Conservation (phyloP, 2,113 vertebrate species). For the Phainopepla nitens region DNA sequence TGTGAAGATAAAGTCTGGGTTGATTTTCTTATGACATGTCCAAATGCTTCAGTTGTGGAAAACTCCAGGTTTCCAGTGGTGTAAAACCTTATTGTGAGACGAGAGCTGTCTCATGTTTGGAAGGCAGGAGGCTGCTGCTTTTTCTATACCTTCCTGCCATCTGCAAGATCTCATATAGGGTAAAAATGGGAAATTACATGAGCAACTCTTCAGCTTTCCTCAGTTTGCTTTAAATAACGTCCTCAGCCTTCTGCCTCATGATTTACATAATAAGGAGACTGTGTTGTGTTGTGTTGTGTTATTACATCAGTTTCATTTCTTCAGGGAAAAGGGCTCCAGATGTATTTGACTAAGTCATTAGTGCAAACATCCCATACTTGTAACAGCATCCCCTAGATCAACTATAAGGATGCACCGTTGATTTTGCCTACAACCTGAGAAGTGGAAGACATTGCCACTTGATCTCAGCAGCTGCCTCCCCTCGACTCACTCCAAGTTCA, state of each 20-base stretch:
- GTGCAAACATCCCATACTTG: conserved; percentile 44
- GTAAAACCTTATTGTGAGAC: background rate
- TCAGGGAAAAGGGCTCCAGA: conserved; percentile 42
- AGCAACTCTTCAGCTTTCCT: conserved; percentile 38
- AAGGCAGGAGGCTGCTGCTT: background rate
- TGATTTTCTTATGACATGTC: background rate
- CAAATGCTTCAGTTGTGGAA: background rate
- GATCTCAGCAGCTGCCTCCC: conserved; percentile 42
- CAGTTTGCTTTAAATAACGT: conserved; percentile 20
- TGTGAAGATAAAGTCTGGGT: background rate
- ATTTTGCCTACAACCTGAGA: conserved; percentile 33
- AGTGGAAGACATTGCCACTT: conserved; percentile 35
- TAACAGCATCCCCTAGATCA: conserved; percentile 27
- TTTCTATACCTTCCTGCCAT: conserved; percentile 23
- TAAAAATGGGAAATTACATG: conserved; percentile 3
- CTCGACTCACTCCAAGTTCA: background rate
- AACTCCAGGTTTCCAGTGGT: background rate
- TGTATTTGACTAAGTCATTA: conserved; percentile 58
- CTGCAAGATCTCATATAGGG: conserved; percentile 19
- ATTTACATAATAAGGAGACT: conserved; percentile 65
- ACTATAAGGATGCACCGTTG: conserved; percentile 39
- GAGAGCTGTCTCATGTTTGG: background rate
- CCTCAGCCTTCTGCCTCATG: background rate
- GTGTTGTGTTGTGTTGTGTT: background rate
- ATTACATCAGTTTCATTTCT: conserved; percentile 46